Conservation (phyloP, 2,888 invertebrate species). For the Acanthosepion lycidas region DNA sequence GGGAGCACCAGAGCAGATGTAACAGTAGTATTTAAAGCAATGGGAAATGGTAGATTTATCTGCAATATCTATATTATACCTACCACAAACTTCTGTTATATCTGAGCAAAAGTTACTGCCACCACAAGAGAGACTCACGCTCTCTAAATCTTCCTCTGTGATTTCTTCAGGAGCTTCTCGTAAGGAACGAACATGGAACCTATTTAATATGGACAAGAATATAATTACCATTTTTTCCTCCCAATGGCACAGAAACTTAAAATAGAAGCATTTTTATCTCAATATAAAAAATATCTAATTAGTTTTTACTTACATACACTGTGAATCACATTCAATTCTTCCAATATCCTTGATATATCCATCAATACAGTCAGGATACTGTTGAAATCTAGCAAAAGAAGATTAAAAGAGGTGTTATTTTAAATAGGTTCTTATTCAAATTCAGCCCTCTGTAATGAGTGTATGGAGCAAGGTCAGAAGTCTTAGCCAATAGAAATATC, state of each 20-base stretch:
- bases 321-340: neutral
- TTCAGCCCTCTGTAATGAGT: too few relatives aligned
- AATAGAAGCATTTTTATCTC: neutral
- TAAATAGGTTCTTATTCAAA: too few relatives aligned
- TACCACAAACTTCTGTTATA: neutral
- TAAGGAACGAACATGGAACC: constrained; percentile 49
- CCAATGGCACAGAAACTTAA: neutral
- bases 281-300: neutral
- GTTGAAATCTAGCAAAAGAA: neutral
- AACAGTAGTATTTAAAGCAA: too few relatives aligned
- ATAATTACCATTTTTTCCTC: neutral
- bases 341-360: neutral
- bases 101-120: neutral
- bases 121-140: neutral
- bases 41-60: too few relatives aligned
- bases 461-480: too few relatives aligned
- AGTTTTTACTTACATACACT: neutral
- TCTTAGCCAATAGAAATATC: too few relatives aligned
- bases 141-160: constrained; percentile 4
- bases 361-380: neutral
- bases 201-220: constrained; percentile 53
- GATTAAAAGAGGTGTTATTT: neutral
- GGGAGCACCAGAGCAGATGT: too few relatives aligned
- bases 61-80: neutral
- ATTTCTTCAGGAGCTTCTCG: neutral